These are phyloP conservation scores for Fragum whitleyi DNA, from an alignment of 2,888 invertebrate genomes.

Conservation along the genomic window DNA sequence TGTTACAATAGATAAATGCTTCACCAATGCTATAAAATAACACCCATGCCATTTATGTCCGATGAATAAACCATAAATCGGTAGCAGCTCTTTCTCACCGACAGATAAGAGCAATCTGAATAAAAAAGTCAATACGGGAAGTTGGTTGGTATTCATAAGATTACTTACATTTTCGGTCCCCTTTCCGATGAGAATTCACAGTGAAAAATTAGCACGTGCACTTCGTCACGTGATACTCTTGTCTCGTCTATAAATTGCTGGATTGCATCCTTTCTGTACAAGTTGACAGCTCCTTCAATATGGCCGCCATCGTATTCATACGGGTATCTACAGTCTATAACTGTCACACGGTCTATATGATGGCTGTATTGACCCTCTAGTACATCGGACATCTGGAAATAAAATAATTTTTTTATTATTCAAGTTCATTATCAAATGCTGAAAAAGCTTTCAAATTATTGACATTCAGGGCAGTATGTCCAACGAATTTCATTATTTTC, in stretches of 20 bases:
- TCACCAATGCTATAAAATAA: no score
- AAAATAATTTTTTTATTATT: background rate
- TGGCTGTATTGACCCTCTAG: slow-evolving; percentile 90
- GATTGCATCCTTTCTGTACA: slow-evolving; percentile 27
- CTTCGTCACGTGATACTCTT: background rate
- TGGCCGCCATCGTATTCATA: slow-evolving; percentile 98
- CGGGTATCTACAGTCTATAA: slow-evolving; percentile 97
- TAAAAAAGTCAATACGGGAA: no score
- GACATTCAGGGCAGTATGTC: no score
- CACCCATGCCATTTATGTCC: no score
- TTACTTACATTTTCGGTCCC: slow-evolving; percentile 63
- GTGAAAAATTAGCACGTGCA: slow-evolving; percentile 65
- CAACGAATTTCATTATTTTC: no score
- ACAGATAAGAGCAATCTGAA: background rate
- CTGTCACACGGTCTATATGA: slow-evolving; percentile 89
- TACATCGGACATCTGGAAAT: slow-evolving; percentile 85
- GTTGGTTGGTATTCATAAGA: no score
- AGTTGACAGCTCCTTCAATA: slow-evolving; percentile 48
- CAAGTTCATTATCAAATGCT: no score
- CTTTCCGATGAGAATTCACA: slow-evolving; percentile 66
- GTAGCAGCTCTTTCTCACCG: no score
- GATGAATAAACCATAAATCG: no score
- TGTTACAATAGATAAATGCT: no score
- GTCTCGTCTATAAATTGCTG: slow-evolving; percentile 16
- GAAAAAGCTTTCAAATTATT: no score